Conservation (phyloP, 2,113 vertebrate genomes). For the Leucopternis melanops region DNA sequence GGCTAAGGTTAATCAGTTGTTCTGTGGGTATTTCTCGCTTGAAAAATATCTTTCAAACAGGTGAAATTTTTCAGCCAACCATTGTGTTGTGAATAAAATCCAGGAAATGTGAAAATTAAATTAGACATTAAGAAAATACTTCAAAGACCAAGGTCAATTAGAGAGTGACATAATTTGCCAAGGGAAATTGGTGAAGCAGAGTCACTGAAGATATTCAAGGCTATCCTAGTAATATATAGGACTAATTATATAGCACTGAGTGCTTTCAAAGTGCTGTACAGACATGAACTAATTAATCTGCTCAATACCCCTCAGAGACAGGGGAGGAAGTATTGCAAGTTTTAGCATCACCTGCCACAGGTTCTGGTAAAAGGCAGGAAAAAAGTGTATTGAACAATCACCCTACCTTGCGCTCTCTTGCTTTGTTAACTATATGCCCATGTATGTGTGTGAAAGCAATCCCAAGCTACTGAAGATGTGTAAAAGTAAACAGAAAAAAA, state of each 20-base stretch:
- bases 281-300: constrained; percentile 42
- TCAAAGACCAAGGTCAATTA: constrained; percentile 23
- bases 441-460: background rate
- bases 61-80: background rate
- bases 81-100: background rate
- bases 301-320: background rate
- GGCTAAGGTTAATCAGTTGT: background rate
- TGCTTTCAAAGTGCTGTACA: constrained; percentile 19
- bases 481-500: background rate
- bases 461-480: background rate
- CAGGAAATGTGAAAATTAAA: constrained; percentile 13
- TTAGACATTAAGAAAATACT: constrained; percentile 14
- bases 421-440: background rate
- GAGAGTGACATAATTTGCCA: constrained; percentile 1
- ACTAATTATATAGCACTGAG: constrained; percentile 10
- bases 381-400: background rate
- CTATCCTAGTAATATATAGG: background rate
- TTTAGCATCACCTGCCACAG: background rate
- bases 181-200: constrained; percentile 4
- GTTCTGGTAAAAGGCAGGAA: background rate
- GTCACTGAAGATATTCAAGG: constrained; percentile 20
- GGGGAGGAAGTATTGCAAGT: background rate
- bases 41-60: background rate
- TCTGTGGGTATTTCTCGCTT: background rate
- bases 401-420: background rate